A percentile compares a stretch with the other conserved stretches of the same genome.
phyloP scores from a whole-genome alignment of 1,140 invertebrate genomes.

The Ceratina calcarata region DNA sequence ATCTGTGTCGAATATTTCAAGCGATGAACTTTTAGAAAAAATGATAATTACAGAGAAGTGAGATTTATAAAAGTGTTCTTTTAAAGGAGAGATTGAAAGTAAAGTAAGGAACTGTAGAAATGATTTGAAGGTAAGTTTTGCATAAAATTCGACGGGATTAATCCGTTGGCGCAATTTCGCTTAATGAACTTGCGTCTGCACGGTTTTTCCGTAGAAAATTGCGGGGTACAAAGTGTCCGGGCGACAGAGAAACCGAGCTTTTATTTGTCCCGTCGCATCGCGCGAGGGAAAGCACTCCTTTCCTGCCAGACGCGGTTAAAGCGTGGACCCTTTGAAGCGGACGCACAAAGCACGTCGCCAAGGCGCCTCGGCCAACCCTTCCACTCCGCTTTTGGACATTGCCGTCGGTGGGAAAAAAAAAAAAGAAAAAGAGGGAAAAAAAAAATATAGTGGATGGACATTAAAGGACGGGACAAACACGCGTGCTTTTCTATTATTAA shows the following conservation, averaged over 20 bases:
- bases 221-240: not conserved
- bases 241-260: not conserved
- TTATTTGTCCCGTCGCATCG: constrained; percentile 40
- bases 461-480: constrained; percentile 1
- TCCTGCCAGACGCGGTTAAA: constrained; percentile 33
- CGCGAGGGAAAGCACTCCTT: constrained; percentile 18
- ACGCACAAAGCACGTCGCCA: constrained; percentile 28
- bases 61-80: too few species aligned
- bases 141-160: not conserved
- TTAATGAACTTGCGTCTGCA: constrained; percentile 10
- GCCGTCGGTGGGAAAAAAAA: too few species aligned
- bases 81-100: too few species aligned
- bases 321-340: constrained; percentile 13
- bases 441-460: not conserved
- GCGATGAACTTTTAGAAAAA: too few species aligned
- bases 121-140: too few species aligned
- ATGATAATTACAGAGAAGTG: too few species aligned
- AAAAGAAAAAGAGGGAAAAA: not conserved
- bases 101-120: too few species aligned
- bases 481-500: not conserved
- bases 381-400: not conserved
- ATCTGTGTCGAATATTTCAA: too few species aligned
- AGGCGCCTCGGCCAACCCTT: not conserved
- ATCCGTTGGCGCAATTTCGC: not conserved
- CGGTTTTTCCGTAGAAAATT: constrained; percentile 12